Evolutionary conservation across 1,140 invertebrate genomes (phyloP).

Genomic region (Ostrea denselamellosa): DNA sequence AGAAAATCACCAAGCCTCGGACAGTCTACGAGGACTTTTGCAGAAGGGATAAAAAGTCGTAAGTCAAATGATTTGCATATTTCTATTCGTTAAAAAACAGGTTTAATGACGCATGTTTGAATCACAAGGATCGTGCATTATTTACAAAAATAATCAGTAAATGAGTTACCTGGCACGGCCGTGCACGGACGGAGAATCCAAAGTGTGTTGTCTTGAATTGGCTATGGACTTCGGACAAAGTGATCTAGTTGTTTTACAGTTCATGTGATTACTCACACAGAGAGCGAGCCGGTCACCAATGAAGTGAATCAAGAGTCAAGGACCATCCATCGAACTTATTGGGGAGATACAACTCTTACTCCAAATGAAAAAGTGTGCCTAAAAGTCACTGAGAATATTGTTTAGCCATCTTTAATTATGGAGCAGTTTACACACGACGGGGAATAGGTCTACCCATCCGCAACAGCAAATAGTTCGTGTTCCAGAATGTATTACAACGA

Average conservation of each 20-base stretch:
- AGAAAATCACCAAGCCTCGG: constrained; percentile 25
- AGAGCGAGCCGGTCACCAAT: not conserved
- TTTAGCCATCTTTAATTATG: constrained; percentile 8
- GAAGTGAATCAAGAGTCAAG: not conserved
- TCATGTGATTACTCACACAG: not conserved
- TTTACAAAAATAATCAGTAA: constrained; percentile 3
- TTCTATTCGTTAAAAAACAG: not conserved
- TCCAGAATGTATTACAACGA: constrained; percentile 47
- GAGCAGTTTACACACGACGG: constrained; percentile 25
- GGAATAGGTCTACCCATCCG: constrained; percentile 44
- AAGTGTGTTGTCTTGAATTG: not conserved
- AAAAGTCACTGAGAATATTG: constrained; percentile 10
- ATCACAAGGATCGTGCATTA: not conserved
- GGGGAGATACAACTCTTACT: not conserved
- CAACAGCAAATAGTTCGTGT: constrained; percentile 46
- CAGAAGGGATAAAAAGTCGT: not conserved
- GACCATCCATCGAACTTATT: constrained; percentile 12
- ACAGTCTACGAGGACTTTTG: not conserved
- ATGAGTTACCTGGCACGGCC: not conserved
- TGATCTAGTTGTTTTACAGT: constrained; percentile 1
- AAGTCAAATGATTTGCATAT: constrained; percentile 14
- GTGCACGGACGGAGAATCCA: not conserved
- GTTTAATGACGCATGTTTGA: constrained; percentile 15
- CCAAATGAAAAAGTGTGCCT: not conserved
- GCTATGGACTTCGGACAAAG: not conserved